Base-by-base conservation (phyloP, 2,797 vertebrate genomes). In the Acipenser oxyrinchus region DNA sequence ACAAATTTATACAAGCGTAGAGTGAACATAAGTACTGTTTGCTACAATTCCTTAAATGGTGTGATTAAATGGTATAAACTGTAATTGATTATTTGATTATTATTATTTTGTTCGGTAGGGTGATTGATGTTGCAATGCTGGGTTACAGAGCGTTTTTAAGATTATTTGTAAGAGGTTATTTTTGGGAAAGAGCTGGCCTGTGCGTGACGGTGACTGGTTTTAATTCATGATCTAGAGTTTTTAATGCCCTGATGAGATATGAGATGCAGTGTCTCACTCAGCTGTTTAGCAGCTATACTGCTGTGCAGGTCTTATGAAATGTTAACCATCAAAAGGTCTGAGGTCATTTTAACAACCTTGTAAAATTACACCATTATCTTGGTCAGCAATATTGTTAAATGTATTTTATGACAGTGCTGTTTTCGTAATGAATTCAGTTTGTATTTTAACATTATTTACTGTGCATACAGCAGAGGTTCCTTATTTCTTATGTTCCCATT, bases 161-260 rank as follows among this genome's bases (percentile, higher is more conserved):
- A 62, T 64, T 50, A 64, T 67, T 71, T 58, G 8, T 49, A 49
- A 62, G 62, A 60, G 66, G 66, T 66, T 64, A 71, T 68, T 67
- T 67, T 68, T 69, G 68, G 73, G 74, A 66, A 65, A 73, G 69
- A 37, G 72, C 69, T 68, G 77, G 80, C 77, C 75, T 49, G 72
- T 65, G 74, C 70, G 72, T 88, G 85, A 87, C 84, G 83, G 81
- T 88, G 84, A 86, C 84, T 18, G 79, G 76, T 69, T 81, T 83
- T 87, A 82, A 84, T 84, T 84, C 77, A 75, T 74, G 80, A 78
- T 66, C 67, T 82, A 82, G 72, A 63, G 74, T 74, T 51, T 66
- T 74, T 75, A 63, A 70, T 68, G 64, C 66, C 23, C 51, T 65
- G 53, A 68, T 67, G 72, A 69, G 66, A 50, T 51, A 65, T 63